Base-by-base conservation (phyloP, 1,140 invertebrate genomes). In the Diachasmimorpha longicaudata region DNA sequence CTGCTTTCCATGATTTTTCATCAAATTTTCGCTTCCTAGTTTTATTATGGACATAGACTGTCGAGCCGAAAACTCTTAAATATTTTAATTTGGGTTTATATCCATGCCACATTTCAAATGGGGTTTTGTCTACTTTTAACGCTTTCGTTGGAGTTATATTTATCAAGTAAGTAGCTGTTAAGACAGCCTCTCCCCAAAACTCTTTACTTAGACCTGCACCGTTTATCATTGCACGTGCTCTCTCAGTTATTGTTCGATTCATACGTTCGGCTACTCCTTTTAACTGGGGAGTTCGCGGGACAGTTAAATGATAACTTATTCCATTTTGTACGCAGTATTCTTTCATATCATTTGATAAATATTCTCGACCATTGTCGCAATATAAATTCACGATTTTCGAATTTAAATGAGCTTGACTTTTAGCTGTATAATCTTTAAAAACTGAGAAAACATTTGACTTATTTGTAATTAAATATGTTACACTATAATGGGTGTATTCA, bases 21-120 rank as follows among this genome's bases (percentile, higher is more conserved):
- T n/a, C n/a, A n/a, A n/a, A n/a, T n/a, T n/a, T n/a, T n/a, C n/a
- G n/a, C n/a, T n/a, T n/a, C n/a, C n/a, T n/a, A n/a, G n/a, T n/a
- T n/a, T n/a, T n/a, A n/a, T n/a, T n/a, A 79, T 86, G 85, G 14
- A 86, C 82, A 79, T 86, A 86, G 39, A 84, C 84, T 21, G 83
- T 88, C n/a, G 81, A 88, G 67, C 89, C 88, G 85, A 91, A 90
- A 55, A 88, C 81, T 81, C 83, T 87, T 72, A 91, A 81, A 83
- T 90, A 83, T 76, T 84, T 83, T 63, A 90, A 63, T 72, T 85
- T 63, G 21, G 88, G 87, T 76, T 89, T 90, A 77, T 80, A 85
- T 77, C 81, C 75, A 81, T 87, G 84, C 88, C 90, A 90, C 78
- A 87, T 58, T 82, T 91, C 87, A 80, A 84, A 87, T 77, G 89